Evolutionary conservation across 2,113 vertebrate genomes (phyloP).

Genomic region (Stictonetta naevosa): DNA sequence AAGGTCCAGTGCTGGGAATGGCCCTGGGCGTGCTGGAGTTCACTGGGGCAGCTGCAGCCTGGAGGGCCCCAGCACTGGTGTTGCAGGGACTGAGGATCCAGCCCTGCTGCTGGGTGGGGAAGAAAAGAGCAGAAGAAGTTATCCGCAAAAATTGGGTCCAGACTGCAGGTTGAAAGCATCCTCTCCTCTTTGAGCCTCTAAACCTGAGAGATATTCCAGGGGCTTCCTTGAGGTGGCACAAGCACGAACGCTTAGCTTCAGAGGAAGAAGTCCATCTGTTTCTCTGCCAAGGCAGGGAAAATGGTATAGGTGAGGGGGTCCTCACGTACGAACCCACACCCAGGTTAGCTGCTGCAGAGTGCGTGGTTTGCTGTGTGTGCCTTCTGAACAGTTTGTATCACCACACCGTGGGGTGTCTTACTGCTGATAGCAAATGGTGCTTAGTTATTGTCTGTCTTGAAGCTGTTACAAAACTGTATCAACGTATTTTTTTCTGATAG

Average conservation of each 20-base stretch:
- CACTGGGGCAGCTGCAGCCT: not conserved
- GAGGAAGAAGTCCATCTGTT: not conserved
- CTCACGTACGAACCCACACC: not conserved
- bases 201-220: not conserved
- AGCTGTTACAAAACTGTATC: slow-evolving; percentile 47
- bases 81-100: not conserved
- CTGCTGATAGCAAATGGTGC: slow-evolving; percentile 58
- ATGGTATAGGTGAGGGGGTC: not conserved
- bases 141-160: not conserved
- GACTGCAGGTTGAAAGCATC: not conserved
- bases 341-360: slow-evolving; percentile 22
- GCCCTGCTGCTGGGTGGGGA: not conserved
- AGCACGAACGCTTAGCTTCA: not conserved
- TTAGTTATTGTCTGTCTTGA: slow-evolving; percentile 58
- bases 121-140: not conserved
- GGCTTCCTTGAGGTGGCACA: not conserved
- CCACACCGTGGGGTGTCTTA: slow-evolving; percentile 74
- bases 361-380: slow-evolving; percentile 67
- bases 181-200: not conserved
- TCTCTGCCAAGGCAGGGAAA: not conserved
- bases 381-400: slow-evolving; percentile 64
- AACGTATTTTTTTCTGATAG: slow-evolving; percentile 24
- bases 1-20: not conserved
- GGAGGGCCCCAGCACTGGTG: not conserved
- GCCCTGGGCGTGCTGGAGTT: not conserved